A percentile compares a stretch with the other conserved stretches of the same genome.
phyloP scores from a whole-genome alignment of 2,888 invertebrate species.

The Mayetiola destructor region DNA sequence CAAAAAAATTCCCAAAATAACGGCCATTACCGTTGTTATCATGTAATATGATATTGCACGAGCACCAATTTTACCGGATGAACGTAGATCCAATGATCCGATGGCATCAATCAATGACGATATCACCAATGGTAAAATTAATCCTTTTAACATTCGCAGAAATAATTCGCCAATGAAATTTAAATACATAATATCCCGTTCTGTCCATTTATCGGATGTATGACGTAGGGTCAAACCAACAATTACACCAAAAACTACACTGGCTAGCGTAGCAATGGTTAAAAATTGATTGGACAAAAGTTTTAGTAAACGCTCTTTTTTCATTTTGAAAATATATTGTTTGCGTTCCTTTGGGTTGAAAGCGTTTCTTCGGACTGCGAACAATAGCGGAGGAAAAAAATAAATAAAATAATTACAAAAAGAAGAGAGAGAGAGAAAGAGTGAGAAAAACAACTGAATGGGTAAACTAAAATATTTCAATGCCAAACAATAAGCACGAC shows the following conservation, averaged over 20 bases:
- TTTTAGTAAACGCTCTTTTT: not conserved
- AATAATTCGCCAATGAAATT: slow-evolving; percentile 56
- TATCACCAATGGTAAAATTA: slow-evolving; percentile 59
- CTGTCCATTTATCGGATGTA: slow-evolving; percentile 32
- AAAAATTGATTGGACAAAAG: slow-evolving; percentile 37
- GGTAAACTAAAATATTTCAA: too few relatives aligned
- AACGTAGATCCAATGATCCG: slow-evolving; percentile 49
- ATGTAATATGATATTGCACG: slow-evolving; percentile 53
- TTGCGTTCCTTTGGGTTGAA: not conserved
- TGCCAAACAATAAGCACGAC: too few relatives aligned
- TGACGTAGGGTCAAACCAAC: slow-evolving; percentile 37
- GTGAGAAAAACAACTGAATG: too few relatives aligned
- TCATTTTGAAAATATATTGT: not conserved
- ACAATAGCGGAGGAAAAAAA: too few relatives aligned
- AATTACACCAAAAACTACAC: slow-evolving; percentile 40
- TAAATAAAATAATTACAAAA: too few relatives aligned
- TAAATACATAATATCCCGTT: slow-evolving; percentile 51
- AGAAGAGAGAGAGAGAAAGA: too few relatives aligned
- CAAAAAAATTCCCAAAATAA: slow-evolving; percentile 54
- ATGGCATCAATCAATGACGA: slow-evolving; percentile 53
- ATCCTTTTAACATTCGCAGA: slow-evolving; percentile 55
- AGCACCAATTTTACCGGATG: slow-evolving; percentile 51
- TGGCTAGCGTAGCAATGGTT: slow-evolving; percentile 43
- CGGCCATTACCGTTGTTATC: slow-evolving; percentile 52
- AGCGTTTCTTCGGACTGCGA: not conserved